Base-by-base conservation (phyloP, 2,888 invertebrate species). In the Reticulitermes lucifugus region DNA sequence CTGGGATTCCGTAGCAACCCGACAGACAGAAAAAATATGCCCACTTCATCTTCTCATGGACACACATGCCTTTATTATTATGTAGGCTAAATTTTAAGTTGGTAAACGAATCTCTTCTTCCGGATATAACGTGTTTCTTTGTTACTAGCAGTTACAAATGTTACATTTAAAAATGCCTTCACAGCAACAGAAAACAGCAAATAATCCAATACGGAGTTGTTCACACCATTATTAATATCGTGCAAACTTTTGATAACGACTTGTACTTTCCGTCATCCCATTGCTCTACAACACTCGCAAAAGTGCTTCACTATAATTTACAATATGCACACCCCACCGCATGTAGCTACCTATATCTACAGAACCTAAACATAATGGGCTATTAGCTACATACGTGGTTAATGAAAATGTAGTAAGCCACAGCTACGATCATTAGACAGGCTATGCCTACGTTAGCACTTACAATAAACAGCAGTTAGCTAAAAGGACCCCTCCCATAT, bases 381-480 rank as follows among this genome's bases (percentile, higher is more conserved):
- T 77, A 77, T 77, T 77, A 77, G 77, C 77, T 46, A 46, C 43
- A 22, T 46, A 46, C 77, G n/a, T 46, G n/a, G 81, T 65, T 81
- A 81, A 81, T 81, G 81, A 81, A 81, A 81, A 81, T 81, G 65
- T 65, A 81, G 81, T 81, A 35, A 12, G 60, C 60, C 59, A 55
- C 73, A 41, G 73, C 73, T 18, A 73, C 14, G 73, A 73, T 73
- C 73, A 73, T 73, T 73, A 73, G 73, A 41, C 41, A 12, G 73
- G 21, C 73, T 6, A 60, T 60, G 81, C 65, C 41, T 65, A 35
- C 41, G 59, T 43, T 43, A 81, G 41, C 81, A 81, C 81, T 81
- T 81, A 43, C 81, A 60, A 81, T 81, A 81, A 81, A 81, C 81
- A 81, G 41, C 81, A 46, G 79, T 0, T 73, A 73, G 41, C 41